Conservation (phyloP, 2,888 invertebrate genomes). For the Drosophila parthenogenetica region DNA sequence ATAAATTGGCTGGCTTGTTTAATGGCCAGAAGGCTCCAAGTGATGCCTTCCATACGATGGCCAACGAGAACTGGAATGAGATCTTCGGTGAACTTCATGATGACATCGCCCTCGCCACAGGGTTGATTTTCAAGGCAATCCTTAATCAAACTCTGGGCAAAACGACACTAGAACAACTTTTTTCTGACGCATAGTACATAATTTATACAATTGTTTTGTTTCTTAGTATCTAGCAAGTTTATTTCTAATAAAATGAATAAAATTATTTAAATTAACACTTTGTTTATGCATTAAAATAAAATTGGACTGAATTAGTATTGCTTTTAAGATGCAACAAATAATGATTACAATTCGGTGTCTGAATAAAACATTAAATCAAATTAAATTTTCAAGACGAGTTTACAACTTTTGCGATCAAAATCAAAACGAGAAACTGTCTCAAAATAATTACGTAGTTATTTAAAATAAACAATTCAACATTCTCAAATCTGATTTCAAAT, state of each 20-base stretch:
- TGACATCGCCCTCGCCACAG: conserved; percentile 82
- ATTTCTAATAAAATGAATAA: conserved; percentile 20
- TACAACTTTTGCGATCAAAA: conserved; percentile 12
- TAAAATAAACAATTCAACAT: conserved; percentile 10
- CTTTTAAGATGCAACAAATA: conserved; percentile 24
- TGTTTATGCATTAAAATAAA: conserved; percentile 3
- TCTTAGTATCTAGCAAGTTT: conserved; percentile 2
- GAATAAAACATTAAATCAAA: conserved; percentile 9
- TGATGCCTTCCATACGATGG: conserved; percentile 83
- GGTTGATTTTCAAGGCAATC: conserved; percentile 79
- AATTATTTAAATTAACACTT: neutral
- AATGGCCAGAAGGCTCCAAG: conserved; percentile 85
- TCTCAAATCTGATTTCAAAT: conserved; percentile 1
- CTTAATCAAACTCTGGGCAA: conserved; percentile 82
- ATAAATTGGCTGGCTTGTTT: conserved; percentile 82
- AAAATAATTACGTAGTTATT: conserved; percentile 4
- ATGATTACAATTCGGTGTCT: conserved; percentile 8
- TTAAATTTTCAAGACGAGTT: conserved; percentile 11
- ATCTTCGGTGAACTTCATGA: conserved; percentile 84
- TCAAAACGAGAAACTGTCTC: neutral
- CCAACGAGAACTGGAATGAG: conserved; percentile 85
- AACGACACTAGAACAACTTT: conserved; percentile 79
- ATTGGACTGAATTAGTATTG: conserved; percentile 10
- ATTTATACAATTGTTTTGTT: neutral
- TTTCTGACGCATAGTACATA: conserved; percentile 23